Conservation (phyloP, 2,888 invertebrate species). For the Crocallis elinguaria region DNA sequence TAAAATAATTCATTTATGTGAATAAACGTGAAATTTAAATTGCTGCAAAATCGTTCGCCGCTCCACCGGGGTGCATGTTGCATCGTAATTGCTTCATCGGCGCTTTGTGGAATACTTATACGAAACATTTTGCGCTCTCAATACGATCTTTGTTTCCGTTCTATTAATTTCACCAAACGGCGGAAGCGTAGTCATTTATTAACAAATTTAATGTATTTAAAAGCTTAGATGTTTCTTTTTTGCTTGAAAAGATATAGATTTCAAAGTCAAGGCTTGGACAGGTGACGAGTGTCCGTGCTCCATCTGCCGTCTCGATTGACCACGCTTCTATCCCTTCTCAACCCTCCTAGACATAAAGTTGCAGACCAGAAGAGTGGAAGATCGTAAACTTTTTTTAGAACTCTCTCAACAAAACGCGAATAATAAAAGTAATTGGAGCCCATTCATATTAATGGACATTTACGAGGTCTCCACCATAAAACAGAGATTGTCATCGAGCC, state of each 20-base stretch:
- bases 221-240: conserved; percentile 2
- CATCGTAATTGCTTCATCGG: conserved; percentile 69
- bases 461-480: conserved; percentile 81
- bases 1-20: conserved; percentile 44
- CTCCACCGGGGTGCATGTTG: conserved; percentile 53
- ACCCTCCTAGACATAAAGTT: conserved; percentile 68
- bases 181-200: conserved; percentile 21
- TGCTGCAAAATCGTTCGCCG: conserved; percentile 52
- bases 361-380: conserved; percentile 69
- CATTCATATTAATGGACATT: conserved; percentile 86
- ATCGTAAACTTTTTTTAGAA: conserved; percentile 82
- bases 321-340: conserved; percentile 52
- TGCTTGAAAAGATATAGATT: conserved; percentile 26
- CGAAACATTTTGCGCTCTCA: conserved; percentile 44
- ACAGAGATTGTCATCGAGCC: conserved; percentile 82
- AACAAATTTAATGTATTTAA: background rate
- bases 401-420: conserved; percentile 81
- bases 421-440: conserved; percentile 85
- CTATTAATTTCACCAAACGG: conserved; percentile 1
- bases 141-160: conserved; percentile 31
- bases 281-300: conserved; percentile 57
- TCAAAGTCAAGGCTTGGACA: conserved; percentile 42
- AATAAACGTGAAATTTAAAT: conserved; percentile 58
- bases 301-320: conserved; percentile 72
- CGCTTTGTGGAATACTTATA: conserved; percentile 50